Conservation (phyloP, 2,797 vertebrate genomes). For the Varecia variegata region DNA sequence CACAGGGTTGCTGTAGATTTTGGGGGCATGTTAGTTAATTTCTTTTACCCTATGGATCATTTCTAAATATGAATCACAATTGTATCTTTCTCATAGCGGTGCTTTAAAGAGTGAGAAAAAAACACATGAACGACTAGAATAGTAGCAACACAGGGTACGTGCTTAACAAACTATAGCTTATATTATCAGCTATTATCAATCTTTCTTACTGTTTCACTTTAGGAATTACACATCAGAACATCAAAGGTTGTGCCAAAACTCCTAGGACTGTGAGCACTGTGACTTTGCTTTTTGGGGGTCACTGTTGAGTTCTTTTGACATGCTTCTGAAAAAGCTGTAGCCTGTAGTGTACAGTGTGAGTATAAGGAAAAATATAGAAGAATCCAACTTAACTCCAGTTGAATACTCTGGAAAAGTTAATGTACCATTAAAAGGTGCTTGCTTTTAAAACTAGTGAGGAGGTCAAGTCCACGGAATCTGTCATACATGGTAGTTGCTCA, state of each 20-base stretch:
- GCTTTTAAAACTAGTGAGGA: neutral
- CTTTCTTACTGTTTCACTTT: neutral
- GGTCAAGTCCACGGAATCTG: neutral
- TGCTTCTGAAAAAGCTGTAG: neutral
- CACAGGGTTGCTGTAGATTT: neutral
- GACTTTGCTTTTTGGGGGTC: neutral
- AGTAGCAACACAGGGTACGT: too few species aligned
- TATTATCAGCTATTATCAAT: neutral
- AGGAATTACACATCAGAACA: neutral
- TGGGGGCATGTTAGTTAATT: neutral
- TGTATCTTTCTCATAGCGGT: neutral
- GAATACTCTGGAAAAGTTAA: neutral
- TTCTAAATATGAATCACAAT: neutral
- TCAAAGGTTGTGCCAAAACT: neutral
- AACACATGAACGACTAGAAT: neutral
- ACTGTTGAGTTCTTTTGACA: neutral
- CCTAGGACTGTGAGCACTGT: neutral
- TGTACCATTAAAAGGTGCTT: neutral
- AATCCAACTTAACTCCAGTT: neutral
- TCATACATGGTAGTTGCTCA: rapidly evolving
- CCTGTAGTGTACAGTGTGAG: neutral
- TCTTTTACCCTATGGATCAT: neutral
- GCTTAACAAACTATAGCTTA: neutral
- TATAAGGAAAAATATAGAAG: neutral
- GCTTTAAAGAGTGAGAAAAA: neutral